Conservation (phyloP, 2,797 vertebrate genomes). For the Notolepis coatsorum region DNA sequence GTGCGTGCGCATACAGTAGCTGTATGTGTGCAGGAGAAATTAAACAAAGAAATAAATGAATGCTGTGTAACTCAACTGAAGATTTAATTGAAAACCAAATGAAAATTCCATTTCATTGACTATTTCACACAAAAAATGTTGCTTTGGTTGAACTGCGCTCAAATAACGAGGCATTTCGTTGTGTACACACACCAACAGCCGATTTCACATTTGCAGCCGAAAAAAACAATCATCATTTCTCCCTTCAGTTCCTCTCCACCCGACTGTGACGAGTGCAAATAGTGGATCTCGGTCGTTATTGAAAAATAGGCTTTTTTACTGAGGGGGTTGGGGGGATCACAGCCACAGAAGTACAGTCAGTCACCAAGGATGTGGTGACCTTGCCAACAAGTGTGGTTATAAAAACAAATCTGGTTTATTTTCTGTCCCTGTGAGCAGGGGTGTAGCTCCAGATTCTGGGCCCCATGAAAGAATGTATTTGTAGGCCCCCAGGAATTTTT, state of each 20-base stretch:
- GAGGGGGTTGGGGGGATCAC: constrained; percentile 15
- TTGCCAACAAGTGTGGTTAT: constrained; percentile 23
- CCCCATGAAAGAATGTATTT: no score
- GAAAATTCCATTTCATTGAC: not conserved
- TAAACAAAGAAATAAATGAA: not conserved
- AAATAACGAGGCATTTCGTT: constrained; percentile 20
- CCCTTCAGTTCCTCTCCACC: constrained; percentile 33
- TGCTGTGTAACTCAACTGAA: not conserved
- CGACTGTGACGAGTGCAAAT: constrained; percentile 36
- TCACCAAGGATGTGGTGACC: constrained; percentile 41
- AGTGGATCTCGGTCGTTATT: constrained; percentile 1
- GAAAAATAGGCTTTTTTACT: constrained; percentile 42
- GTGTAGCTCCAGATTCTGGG: no score
- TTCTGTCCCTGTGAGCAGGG: not conserved
- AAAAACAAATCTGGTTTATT: not conserved
- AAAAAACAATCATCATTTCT: constrained; percentile 50
- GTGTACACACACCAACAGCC: not conserved
- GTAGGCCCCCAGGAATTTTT: no score
- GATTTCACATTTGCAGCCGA: constrained; percentile 33
- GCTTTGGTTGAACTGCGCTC: not conserved
- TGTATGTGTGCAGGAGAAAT: not conserved
- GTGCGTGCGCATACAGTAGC: no score
- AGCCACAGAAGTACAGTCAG: constrained; percentile 15
- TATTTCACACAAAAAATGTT: not conserved
- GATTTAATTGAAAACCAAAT: not conserved